Conservation (phyloP, 1,140 invertebrate species). For the Acromyrmex heyeri region DNA sequence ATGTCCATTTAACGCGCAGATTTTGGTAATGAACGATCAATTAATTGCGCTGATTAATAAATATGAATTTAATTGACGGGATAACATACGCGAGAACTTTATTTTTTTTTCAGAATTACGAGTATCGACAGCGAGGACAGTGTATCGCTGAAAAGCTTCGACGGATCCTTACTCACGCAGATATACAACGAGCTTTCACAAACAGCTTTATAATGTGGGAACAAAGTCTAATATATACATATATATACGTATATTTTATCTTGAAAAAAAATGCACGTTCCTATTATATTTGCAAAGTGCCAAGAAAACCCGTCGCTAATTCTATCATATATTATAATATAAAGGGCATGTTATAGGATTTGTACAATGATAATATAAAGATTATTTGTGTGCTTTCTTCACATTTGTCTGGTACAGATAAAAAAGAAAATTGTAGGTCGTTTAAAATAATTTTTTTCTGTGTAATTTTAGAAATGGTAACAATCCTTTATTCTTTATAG, state of each 20-base stretch:
- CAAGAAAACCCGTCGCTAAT: conserved; percentile 53
- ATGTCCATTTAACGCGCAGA: conserved; percentile 73
- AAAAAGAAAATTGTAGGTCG: conserved; percentile 6
- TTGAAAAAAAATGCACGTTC: conserved; percentile 47
- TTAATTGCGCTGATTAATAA: conserved; percentile 45
- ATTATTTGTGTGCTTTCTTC: conserved; percentile 11
- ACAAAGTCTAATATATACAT: conserved; percentile 64
- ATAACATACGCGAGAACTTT: neutral
- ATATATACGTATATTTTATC: conserved; percentile 57
- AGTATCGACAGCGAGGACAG: conserved; percentile 76
- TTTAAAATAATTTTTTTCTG: conserved; percentile 23
- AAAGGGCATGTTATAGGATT: conserved; percentile 26
- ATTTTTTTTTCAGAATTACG: conserved; percentile 76
- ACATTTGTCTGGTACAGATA: neutral
- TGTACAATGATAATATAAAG: conserved; percentile 10
- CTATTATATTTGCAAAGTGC: conserved; percentile 63
- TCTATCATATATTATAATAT: conserved; percentile 23
- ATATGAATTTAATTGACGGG: neutral
- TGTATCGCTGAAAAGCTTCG: conserved; percentile 79
- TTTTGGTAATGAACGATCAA: conserved; percentile 78
- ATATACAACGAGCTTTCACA: conserved; percentile 85
- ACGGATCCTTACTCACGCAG: conserved; percentile 81
- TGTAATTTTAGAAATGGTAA: conserved; percentile 5
- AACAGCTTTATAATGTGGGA: conserved; percentile 82
- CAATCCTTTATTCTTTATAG: neutral